Conservation (phyloP, 2,797 vertebrate species). For the Rhyacichthys aspro region DNA sequence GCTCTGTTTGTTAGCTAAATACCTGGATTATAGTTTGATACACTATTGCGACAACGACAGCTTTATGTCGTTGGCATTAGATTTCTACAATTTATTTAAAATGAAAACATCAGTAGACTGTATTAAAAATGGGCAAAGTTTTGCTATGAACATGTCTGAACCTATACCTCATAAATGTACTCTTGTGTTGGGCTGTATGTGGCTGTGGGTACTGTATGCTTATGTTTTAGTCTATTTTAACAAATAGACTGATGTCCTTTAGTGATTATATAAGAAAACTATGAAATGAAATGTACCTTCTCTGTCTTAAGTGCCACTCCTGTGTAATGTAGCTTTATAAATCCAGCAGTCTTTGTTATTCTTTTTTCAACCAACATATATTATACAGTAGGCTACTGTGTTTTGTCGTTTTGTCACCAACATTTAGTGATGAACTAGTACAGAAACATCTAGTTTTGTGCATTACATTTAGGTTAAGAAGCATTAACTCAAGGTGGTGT, state of each 20-base stretch:
- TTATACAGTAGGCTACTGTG: background rate
- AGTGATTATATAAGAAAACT: too few species aligned
- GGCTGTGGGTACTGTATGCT: too few species aligned
- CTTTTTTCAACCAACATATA: too few species aligned
- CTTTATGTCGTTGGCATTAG: conserved; percentile 20
- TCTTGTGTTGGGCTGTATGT: background rate
- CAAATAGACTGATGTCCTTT: too few species aligned
- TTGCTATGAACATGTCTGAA: conserved; percentile 1
- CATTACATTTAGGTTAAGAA: too few species aligned
- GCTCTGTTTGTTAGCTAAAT: conserved; percentile 60
- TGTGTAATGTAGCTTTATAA: too few species aligned
- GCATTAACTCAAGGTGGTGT: too few species aligned
- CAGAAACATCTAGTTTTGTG: too few species aligned
- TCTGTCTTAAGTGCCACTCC: too few species aligned
- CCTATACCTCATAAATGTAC: background rate
- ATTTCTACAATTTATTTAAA: background rate
- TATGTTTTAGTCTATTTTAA: too few species aligned
- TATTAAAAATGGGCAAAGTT: conserved; percentile 3
- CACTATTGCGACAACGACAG: conserved; percentile 20
- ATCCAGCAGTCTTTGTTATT: too few species aligned
- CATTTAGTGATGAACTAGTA: background rate
- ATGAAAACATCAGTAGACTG: background rate
- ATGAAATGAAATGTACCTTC: too few species aligned
- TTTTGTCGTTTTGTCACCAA: background rate
- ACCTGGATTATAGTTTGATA: conserved; percentile 57